Conservation (phyloP, 2,113 vertebrate species). For the Phylloscopus whistleri region DNA sequence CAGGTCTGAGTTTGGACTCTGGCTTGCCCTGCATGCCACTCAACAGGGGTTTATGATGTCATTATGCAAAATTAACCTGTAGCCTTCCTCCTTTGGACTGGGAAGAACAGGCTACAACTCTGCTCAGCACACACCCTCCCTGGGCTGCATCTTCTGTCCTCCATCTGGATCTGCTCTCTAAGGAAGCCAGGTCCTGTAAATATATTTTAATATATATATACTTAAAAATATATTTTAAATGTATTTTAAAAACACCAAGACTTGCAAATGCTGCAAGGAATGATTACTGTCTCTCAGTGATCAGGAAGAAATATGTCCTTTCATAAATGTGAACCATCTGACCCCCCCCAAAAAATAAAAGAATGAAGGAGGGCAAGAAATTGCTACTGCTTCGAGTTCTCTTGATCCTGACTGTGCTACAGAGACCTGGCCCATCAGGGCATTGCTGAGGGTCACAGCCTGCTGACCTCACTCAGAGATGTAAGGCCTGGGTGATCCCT, state of each 20-base stretch:
- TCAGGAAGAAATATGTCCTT: background rate
- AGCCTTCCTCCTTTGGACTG: background rate
- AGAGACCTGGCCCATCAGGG: background rate
- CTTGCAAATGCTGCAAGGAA: background rate
- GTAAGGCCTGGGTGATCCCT: background rate
- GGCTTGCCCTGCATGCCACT: background rate
- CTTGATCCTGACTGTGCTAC: background rate
- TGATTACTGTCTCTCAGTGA: background rate
- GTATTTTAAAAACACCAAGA: background rate
- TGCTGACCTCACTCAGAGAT: background rate
- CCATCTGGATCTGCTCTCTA: background rate
- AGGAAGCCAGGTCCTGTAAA: background rate
- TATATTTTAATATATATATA: background rate
- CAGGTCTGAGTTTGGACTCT: background rate
- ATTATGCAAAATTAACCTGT: background rate
- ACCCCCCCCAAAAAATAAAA: background rate
- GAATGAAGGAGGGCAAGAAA: background rate
- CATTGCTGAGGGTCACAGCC: background rate
- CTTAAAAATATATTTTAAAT: background rate
- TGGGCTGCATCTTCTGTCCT: background rate
- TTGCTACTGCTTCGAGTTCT: background rate
- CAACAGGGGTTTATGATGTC: background rate
- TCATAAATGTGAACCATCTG: background rate
- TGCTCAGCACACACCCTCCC: background rate
- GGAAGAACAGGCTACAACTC: background rate